Evolutionary conservation across 2,113 vertebrate genomes (phyloP), one percentile per base, ranked within the genome.

Genomic region (Chloebia gouldiae): DNA sequence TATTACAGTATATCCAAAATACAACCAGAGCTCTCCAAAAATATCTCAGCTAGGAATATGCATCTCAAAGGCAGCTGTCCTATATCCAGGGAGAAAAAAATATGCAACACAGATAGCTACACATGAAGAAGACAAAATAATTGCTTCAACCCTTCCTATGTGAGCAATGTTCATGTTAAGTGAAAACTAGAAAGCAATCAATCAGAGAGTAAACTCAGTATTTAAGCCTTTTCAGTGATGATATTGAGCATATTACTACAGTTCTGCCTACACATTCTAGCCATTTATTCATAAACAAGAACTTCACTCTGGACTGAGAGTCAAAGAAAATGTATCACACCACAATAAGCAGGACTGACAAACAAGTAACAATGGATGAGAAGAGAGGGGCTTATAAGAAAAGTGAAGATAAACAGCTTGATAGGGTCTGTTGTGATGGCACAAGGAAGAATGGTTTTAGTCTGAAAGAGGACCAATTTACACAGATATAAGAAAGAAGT

Each of bases 341-440:
- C 40, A n/a, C 1, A 1, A 49, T 40, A 54, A 19, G 11, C 30
- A 60, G 27, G 40, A 68, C n/a, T 76, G 25, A 76, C 21, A 54
- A 76, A 61, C 0, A 0, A 47, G 17, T 27, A 35, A 40, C 13
- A 68, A 27, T 0, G 0, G 40, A 61, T 40, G 25, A 90, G 12
- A 33, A 53, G 9, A 69, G 27, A 45, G 23, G 15, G 12, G 13
- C 15, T 45, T 39, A 45, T 13, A 27, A 44, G 14, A 51, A 51
- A 76, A 37, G 22, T 7, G 11, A 60, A 28, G 9, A 60, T 44
- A 39, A 69, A 51, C 12, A 37, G 31, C 33, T 44, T 45, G 10
- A 23, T 33, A 60, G 22, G 27, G 12, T 53, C 33, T 53, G 23
- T 33, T 60, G 18, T 28, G 12, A 53, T 33, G 18, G 39, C 45